phyloP scores from a whole-genome alignment of 1,140 invertebrate genomes.

The Rhynchophorus ferrugineus region DNA sequence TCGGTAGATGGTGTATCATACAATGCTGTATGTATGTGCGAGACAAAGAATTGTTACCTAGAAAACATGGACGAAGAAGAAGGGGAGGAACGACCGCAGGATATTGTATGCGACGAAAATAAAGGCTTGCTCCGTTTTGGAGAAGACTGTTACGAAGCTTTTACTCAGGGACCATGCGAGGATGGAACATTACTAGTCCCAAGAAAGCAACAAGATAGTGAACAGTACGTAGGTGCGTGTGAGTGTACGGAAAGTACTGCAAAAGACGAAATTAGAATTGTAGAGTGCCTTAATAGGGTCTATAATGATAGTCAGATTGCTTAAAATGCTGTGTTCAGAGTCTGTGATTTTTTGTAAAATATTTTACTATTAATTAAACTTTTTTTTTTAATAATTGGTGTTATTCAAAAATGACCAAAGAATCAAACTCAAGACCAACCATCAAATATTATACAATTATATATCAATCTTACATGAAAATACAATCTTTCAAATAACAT shows the following conservation, averaged over 20 bases:
- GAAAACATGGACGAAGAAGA: slow-evolving; percentile 10
- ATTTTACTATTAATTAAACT: too few species aligned
- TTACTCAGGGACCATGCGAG: slow-evolving; percentile 65
- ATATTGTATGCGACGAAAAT: slow-evolving; percentile 47
- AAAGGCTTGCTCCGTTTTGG: slow-evolving; percentile 54
- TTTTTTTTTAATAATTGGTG: too few species aligned
- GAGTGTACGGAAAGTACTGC: too few species aligned
- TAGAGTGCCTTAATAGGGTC: too few species aligned
- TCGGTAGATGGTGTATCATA: slow-evolving; percentile 73
- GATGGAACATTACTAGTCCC: slow-evolving; percentile 65
- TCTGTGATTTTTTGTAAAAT: slow-evolving; percentile 10
- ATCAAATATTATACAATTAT: too few species aligned
- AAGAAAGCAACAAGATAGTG: slow-evolving; percentile 35
- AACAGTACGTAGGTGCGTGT: slow-evolving; percentile 49
- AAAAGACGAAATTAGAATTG: too few species aligned
- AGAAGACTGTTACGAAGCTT: slow-evolving; percentile 60
- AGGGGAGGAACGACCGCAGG: slow-evolving; percentile 20
- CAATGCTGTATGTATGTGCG: slow-evolving; percentile 69
- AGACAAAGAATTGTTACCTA: slow-evolving; percentile 32
- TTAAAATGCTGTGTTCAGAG: slow-evolving; percentile 4
- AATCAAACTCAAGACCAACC: too few species aligned
- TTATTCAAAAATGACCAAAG: too few species aligned
- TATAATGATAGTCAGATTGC: too few species aligned
- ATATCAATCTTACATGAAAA: too few species aligned
- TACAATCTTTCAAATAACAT: too few species aligned